These are phyloP conservation scores for Xenopus laevis DNA, from an alignment of 2,113 vertebrate genomes.

Conservation along the genomic window DNA sequence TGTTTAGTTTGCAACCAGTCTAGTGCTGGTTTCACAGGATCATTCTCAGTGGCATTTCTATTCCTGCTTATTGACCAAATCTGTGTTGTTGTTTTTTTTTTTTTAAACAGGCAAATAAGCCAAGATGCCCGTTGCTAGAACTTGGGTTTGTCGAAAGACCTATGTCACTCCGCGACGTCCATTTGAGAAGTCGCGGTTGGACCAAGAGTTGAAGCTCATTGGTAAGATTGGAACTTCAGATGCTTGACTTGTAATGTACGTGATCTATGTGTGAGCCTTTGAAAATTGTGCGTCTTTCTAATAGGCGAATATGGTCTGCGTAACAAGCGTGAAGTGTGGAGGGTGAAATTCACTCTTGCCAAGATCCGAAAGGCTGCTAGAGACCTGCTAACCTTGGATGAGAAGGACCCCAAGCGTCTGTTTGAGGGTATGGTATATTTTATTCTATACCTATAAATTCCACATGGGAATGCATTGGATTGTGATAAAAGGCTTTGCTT, in stretches of 20 bases:
- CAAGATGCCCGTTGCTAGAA: constrained; percentile 81
- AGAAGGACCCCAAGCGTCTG: constrained; percentile 71
- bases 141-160: constrained; percentile 89
- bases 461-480: too few species aligned
- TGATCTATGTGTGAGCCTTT: background rate
- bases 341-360: constrained; percentile 88
- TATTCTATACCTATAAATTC: too few species aligned
- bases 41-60: too few species aligned
- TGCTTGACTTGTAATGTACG: too few species aligned
- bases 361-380: constrained; percentile 91
- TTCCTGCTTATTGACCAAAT: too few species aligned
- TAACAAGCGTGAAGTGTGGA: constrained; percentile 91
- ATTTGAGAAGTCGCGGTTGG: constrained; percentile 89
- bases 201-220: constrained; percentile 89
- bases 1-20: too few species aligned
- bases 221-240: constrained; percentile 60
- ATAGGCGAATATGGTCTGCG: constrained; percentile 86
- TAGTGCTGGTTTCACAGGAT: too few species aligned
- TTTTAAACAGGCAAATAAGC: constrained; percentile 39
- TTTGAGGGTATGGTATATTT: constrained; percentile 67
- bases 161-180: constrained; percentile 88
- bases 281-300: background rate
- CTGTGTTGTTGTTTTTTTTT: constrained; percentile 11
- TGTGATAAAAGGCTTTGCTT: too few species aligned
- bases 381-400: constrained; percentile 85